Percentiles rank a stretch among this genome's conserved stretches.
These are phyloP conservation scores for Sandelia bainsii DNA, from an alignment of 2,797 vertebrate genomes.

Conservation along the genomic window DNA sequence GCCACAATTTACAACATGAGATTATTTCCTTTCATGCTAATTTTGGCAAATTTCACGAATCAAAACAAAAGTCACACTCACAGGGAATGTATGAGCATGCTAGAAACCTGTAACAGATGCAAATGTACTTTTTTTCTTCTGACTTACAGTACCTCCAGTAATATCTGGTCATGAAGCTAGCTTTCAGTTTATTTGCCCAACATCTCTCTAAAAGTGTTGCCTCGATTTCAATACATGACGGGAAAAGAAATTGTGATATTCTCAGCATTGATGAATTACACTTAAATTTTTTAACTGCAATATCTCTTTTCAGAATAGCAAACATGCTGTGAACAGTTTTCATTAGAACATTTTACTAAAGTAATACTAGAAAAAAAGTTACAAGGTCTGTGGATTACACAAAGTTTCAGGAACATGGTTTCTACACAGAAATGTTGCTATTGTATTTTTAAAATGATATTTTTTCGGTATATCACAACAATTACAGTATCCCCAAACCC, in stretches of 20 bases:
- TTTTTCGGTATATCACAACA: neutral
- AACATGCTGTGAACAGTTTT: conserved; percentile 1
- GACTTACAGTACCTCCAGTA: neutral
- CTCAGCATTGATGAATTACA: neutral
- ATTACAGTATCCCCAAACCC: too few relatives aligned
- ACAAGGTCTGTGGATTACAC: neutral
- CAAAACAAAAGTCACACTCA: neutral
- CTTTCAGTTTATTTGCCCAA: neutral
- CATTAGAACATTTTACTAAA: neutral
- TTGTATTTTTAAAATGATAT: neutral
- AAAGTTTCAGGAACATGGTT: conserved; percentile 1
- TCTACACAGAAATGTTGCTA: conserved; percentile 1
- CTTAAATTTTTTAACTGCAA: neutral
- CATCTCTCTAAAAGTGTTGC: neutral
- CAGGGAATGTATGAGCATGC: neutral
- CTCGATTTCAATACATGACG: neutral
- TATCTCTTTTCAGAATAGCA: conserved; percentile 4
- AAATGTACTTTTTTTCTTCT: neutral
- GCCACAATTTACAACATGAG: neutral
- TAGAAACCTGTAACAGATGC: neutral
- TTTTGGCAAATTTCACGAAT: neutral
- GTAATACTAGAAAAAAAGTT: neutral
- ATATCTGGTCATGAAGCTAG: neutral
- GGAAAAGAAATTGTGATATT: neutral
- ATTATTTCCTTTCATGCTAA: neutral